Evolutionary conservation across 2,888 invertebrate species (phyloP).

Genomic region (Limnephilus rhombicus): DNA sequence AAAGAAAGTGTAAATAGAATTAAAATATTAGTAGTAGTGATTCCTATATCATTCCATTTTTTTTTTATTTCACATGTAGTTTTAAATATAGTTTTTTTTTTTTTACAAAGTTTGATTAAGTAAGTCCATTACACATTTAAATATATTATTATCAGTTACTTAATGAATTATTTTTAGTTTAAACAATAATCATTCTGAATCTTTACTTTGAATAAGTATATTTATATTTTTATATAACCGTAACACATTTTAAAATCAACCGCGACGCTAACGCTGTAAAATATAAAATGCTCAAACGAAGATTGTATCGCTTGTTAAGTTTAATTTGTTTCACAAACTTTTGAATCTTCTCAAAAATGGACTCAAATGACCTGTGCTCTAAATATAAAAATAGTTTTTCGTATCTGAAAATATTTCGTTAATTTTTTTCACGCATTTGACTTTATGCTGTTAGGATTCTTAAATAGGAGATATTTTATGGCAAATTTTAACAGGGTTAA

Average conservation of each 20-base stretch:
- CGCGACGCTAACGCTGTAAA: neutral
- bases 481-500: neutral
- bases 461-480: neutral
- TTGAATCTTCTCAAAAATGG: constrained; percentile 17
- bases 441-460: neutral
- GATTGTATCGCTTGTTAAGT: neutral
- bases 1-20: neutral
- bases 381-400: neutral
- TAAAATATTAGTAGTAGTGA: neutral
- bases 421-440: neutral
- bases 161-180: neutral
- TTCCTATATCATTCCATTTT: neutral
- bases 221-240: neutral
- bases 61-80: neutral
- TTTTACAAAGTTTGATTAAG: neutral
- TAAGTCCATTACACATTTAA: neutral
- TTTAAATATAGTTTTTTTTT: neutral
- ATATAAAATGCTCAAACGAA: neutral
- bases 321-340: neutral
- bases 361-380: constrained; percentile 4
- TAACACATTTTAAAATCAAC: neutral
- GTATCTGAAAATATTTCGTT: neutral
- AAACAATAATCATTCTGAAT: neutral
- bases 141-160: neutral
- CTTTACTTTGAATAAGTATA: neutral